phyloP scores from a whole-genome alignment of 1,140 invertebrate species.

The Muscidifurax raptorellus region DNA sequence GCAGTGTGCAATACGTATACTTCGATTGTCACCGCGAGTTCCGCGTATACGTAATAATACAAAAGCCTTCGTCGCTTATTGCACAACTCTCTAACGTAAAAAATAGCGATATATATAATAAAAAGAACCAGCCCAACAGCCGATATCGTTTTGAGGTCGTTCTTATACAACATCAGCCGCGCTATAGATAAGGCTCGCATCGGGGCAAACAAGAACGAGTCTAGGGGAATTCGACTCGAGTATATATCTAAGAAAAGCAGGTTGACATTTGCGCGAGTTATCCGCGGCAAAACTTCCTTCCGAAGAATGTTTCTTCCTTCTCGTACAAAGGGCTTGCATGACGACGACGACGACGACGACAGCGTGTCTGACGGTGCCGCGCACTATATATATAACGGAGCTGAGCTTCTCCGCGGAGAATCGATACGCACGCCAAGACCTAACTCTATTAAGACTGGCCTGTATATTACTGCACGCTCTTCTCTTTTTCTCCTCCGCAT shows the following conservation, averaged over 20 bases:
- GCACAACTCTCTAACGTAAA: too few species aligned
- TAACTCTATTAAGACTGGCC: slow-evolving; percentile 20
- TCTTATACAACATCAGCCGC: not conserved
- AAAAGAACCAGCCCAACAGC: too few species aligned
- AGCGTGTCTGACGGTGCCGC: slow-evolving; percentile 55
- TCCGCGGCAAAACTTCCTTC: not conserved
- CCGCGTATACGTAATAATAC: too few species aligned
- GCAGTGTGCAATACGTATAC: too few species aligned
- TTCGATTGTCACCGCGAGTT: too few species aligned
- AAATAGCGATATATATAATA: too few species aligned
- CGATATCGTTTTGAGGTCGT: slow-evolving; percentile 18
- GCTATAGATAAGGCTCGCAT: not conserved
- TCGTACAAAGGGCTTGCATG: not conserved
- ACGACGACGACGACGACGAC: slow-evolving; percentile 39
- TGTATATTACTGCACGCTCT: not conserved
- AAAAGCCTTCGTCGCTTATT: too few species aligned
- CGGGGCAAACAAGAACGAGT: not conserved
- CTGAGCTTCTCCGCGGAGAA: slow-evolving; percentile 42
- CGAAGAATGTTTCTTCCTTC: not conserved
- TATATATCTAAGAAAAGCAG: not conserved
- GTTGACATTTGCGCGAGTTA: slow-evolving; percentile 24
- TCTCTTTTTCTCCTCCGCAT: slow-evolving; percentile 3
- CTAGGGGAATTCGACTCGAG: not conserved
- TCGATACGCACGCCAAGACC: slow-evolving; percentile 49
- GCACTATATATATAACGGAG: too few species aligned